These are phyloP conservation scores for Empis livida DNA, from an alignment of 2,888 invertebrate species.

Conservation along the genomic window DNA sequence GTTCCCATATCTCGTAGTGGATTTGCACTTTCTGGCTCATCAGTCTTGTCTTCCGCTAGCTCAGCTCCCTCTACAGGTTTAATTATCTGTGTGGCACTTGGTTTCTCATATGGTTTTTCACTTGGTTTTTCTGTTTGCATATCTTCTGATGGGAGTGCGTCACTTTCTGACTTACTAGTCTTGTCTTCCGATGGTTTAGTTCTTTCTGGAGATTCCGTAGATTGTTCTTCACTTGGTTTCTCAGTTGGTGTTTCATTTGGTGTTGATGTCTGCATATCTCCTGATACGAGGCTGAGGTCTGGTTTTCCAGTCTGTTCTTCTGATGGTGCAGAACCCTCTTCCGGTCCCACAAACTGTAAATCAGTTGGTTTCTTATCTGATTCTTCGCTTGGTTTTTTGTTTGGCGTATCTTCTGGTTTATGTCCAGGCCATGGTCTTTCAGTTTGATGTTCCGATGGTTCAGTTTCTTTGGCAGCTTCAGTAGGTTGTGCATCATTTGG, in stretches of 20 bases:
- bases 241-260: neutral
- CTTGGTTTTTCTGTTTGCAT: conserved; percentile 18
- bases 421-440: too few species aligned
- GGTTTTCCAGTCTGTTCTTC: conserved; percentile 2
- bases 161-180: neutral
- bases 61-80: too few species aligned
- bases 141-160: neutral
- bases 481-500: neutral
- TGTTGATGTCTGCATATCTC: neutral
- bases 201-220: neutral
- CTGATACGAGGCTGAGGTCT: neutral
- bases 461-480: neutral
- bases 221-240: neutral
- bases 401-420: conserved; percentile 18
- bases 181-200: conserved; percentile 1
- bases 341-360: too few species aligned
- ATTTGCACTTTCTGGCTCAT: neutral
- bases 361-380: too few species aligned
- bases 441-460: conserved; percentile 1
- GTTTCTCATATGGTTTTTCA: neutral
- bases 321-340: conserved; percentile 2
- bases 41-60: conserved; percentile 1
- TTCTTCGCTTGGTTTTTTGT: conserved; percentile 5
- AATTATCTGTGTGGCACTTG: too few species aligned
- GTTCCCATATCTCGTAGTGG: neutral